phyloP scores from a whole-genome alignment of 2,888 invertebrate species.

The Cosmopolites sordidus region DNA sequence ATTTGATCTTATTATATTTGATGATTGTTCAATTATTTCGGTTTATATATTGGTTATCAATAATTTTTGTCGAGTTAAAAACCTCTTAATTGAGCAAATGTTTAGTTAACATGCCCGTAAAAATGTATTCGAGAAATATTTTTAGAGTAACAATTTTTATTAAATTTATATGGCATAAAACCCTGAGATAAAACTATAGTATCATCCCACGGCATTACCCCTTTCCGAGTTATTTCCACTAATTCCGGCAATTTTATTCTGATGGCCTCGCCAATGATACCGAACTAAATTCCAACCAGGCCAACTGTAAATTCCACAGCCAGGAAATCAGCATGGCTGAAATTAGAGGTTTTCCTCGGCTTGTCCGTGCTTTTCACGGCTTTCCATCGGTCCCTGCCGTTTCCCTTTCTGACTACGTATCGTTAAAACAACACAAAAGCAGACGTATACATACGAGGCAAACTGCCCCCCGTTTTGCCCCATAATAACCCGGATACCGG shows the following conservation, averaged over 20 bases:
- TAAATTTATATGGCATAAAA: too few relatives aligned
- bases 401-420: slow-evolving; percentile 14
- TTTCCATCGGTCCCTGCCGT: slow-evolving; percentile 13
- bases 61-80: too few relatives aligned
- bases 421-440: slow-evolving; percentile 24
- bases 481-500: slow-evolving; percentile 22
- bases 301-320: slow-evolving; percentile 12
- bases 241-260: slow-evolving; percentile 1
- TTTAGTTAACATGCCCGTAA: too few relatives aligned
- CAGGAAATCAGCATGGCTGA: slow-evolving; percentile 13
- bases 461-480: slow-evolving; percentile 8
- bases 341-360: slow-evolving; percentile 18
- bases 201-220: neutral
- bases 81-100: too few relatives aligned
- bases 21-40: too few relatives aligned
- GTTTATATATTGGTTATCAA: too few relatives aligned
- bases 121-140: too few relatives aligned
- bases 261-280: neutral
- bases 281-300: slow-evolving; percentile 5
- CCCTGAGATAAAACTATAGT: neutral
- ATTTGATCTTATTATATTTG: too few relatives aligned
- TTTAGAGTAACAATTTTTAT: too few relatives aligned
- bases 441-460: slow-evolving; percentile 13
- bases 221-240: neutral
- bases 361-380: slow-evolving; percentile 10